A percentile compares a stretch with the other conserved stretches of the same genome.
These are phyloP conservation scores for Diogma glabrata DNA, from an alignment of 2,888 invertebrate species.

Conservation along the genomic window DNA sequence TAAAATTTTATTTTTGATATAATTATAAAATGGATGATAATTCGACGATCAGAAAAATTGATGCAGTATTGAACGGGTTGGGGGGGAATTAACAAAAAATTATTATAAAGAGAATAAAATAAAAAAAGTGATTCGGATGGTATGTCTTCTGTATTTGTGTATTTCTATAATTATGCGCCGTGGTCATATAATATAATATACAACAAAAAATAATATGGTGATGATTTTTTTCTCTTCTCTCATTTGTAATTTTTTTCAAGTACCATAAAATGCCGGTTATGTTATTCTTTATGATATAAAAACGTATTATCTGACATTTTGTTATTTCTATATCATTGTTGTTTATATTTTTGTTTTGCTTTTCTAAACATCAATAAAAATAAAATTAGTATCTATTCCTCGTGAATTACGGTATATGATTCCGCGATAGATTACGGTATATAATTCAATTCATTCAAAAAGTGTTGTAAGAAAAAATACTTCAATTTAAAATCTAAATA, in stretches of 20 bases:
- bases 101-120: constrained; percentile 5
- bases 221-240: constrained; percentile 9
- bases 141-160: constrained; percentile 7
- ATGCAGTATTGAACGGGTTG: constrained; percentile 8
- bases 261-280: constrained; percentile 8
- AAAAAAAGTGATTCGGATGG: constrained; percentile 10
- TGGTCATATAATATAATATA: constrained; percentile 10
- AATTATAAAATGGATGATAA: constrained; percentile 8
- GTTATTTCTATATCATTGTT: constrained; percentile 6
- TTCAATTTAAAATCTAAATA: no score
- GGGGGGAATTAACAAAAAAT: background rate
- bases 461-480: no score
- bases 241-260: constrained; percentile 7
- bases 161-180: constrained; percentile 11
- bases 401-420: no score
- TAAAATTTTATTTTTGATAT: no score
- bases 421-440: no score
- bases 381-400: background rate
- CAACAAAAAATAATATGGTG: constrained; percentile 9
- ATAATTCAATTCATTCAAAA: no score
- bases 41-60: constrained; percentile 7
- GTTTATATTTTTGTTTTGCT: constrained; percentile 2
- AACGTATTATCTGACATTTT: constrained; percentile 7
- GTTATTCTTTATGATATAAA: constrained; percentile 2
- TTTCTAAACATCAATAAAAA: background rate